Evolutionary conservation across 2,888 invertebrate genomes (phyloP), one percentile per base, ranked within the genome.

Genomic region (Ichneumoninae sp.): DNA sequence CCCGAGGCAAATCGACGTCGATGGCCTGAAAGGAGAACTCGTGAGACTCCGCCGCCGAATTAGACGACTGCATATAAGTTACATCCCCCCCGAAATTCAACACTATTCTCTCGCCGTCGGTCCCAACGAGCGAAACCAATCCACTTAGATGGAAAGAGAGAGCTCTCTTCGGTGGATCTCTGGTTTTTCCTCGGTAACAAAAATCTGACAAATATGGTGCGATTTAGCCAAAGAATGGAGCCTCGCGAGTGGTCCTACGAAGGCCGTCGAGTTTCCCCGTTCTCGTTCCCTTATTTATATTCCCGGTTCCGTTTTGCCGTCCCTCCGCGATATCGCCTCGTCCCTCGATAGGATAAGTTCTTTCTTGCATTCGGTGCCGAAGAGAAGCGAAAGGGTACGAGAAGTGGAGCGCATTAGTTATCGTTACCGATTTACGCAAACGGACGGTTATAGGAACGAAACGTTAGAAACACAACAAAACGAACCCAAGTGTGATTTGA

Each of bases 191-290:
- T 91, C 91, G 86, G 87, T 90, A 92, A 93, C 91, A 92, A 93
- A 93, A 93, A 93, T 93, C 93, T 93, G 93, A 93, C 93, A 93
- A 93, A 93, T 93, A 93, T 93, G 92, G 91, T 90, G 88, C 93
- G 91, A 93, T 93, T 93, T 93, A 62, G 89, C 91, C 90, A 90
- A 90, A 91, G 91, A 92, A 92, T 91, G 90, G 91, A 89, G 88
- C 87, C 86, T 88, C 90, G 90, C 88, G 89, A 82, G 83, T 78
- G 85, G 80, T 70, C 75, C 71, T 52, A 3, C 33, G 16, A 84
- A 57, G 69, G 50, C 82, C 60, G 77, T 70, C 57, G n/a, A 84
- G 84, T 65, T 52, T 10, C 19, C 54, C 19, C 72, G 13, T 33
- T 22, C 47, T 26, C 44, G 72, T 30, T 77, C 50, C 71, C 72